Evolutionary conservation across 2,888 invertebrate genomes (phyloP).

Genomic region (Eupithecia pulchellata): DNA sequence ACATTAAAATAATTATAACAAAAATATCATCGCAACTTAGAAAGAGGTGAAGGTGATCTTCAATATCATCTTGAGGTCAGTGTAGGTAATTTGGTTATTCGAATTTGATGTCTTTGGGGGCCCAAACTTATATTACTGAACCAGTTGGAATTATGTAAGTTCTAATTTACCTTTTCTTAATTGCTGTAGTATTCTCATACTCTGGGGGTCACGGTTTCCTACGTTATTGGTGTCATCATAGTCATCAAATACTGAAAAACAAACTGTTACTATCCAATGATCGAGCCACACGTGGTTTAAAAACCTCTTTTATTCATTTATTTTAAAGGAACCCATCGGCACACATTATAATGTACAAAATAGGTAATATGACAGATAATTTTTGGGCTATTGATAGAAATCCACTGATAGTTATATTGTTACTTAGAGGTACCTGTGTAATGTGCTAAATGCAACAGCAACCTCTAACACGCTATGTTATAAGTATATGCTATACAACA

Average conservation of each 20-base stretch:
- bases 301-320: too few species aligned
- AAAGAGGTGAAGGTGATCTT: neutral
- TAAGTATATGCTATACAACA: too few species aligned
- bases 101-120: conserved; percentile 5
- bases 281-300: neutral
- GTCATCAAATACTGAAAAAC: neutral
- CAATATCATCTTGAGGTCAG: neutral
- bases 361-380: too few species aligned
- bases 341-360: too few species aligned
- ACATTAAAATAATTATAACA: too few species aligned
- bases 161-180: conserved; percentile 7
- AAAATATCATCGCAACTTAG: neutral
- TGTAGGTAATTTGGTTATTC: neutral
- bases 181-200: neutral
- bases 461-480: too few species aligned
- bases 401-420: too few species aligned
- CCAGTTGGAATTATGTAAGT: conserved; percentile 1
- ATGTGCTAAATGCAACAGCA: too few species aligned
- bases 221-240: neutral
- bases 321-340: too few species aligned
- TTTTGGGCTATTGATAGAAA: too few species aligned
- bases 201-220: neutral
- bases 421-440: too few species aligned
- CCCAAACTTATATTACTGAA: conserved; percentile 1
- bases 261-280: neutral